phyloP scores from a whole-genome alignment of 2,888 invertebrate genomes.

The Phyllotreta cruciferae region DNA sequence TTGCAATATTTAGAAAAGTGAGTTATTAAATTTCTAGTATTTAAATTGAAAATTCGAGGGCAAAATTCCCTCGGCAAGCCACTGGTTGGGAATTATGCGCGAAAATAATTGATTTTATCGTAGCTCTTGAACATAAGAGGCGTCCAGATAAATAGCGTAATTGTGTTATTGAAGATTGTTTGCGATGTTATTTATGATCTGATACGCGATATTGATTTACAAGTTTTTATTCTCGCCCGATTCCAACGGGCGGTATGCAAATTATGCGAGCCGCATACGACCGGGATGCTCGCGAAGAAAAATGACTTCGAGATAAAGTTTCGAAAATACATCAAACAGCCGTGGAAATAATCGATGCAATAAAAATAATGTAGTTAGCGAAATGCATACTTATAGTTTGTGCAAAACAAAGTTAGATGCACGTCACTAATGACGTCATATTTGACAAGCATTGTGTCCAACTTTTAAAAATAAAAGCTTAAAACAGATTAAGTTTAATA shows the following conservation, averaged over 20 bases:
- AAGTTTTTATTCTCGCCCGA: slow-evolving; percentile 26
- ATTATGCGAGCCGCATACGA: slow-evolving; percentile 19
- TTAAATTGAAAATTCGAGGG: neutral
- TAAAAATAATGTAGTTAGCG: no score
- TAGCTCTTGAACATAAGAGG: slow-evolving; percentile 32
- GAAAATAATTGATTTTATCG: slow-evolving; percentile 45
- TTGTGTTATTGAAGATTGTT: slow-evolving; percentile 40
- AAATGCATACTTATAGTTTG: no score
- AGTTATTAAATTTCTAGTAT: no score
- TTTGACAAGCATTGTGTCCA: no score
- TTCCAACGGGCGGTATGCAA: slow-evolving; percentile 19
- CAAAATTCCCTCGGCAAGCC: slow-evolving; percentile 28
- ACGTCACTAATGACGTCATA: no score
- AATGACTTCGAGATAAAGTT: no score
- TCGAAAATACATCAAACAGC: no score
- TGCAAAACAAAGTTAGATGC: no score
- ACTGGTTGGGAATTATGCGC: slow-evolving; percentile 36
- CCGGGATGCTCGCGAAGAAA: neutral
- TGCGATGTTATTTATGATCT: slow-evolving; percentile 28
- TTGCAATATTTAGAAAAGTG: no score
- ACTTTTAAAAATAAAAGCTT: no score
- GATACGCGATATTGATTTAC: slow-evolving; percentile 32
- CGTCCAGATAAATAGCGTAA: slow-evolving; percentile 41
- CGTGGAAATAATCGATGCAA: no score
- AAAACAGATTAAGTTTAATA: no score